Base-by-base conservation (phyloP, 2,888 invertebrate species). In the Horisme vitalbata region DNA sequence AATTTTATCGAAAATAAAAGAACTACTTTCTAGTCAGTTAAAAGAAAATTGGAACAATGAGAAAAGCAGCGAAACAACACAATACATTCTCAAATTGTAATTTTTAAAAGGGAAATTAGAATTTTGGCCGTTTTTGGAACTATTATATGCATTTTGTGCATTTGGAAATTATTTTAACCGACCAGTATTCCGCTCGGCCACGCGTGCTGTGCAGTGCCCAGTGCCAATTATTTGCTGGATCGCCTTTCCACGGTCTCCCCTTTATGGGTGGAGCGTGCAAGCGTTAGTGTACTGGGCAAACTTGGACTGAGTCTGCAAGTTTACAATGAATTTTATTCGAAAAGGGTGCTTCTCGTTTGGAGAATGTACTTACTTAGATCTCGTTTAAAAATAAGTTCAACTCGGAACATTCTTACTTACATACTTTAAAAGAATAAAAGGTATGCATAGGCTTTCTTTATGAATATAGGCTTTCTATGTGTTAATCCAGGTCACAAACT, bases 151-250 rank as follows among this genome's bases (percentile, higher is more conserved):
- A 28, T 37, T 39, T 41, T 47, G 41, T 37, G 37, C 18, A 32
- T 10, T 43, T 38, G 18, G 3, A 28, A 45, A 32, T 26, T 30
- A 30, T 33, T 41, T 24, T 41, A 46, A 39, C 43, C 43, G 34
- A 21, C 38, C 39, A 31, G 39, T 49, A 44, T 49, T 44, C 44
- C 35, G 35, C 49, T 44, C 39, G 32, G 23, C 14, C 20, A 18
- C 27, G 49, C 49, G 35, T 43, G 21, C 34, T 10, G 34, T 35
- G 28, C 47, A 21, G 26, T 34, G 31, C 35, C 32, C 39, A 32
- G 23, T 49, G 32, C 41, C 41, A 47, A 47, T 47, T 47, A 47
- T 34, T 45, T 45, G 24, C 33, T 34, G 23, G 27, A 35, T 13
- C 27, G 31, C 47, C 20, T 32, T 36, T 12, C 14, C 41, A 36